Evolutionary conservation across 2,797 vertebrate species (phyloP).

Genomic region (Chrosomus eos): DNA sequence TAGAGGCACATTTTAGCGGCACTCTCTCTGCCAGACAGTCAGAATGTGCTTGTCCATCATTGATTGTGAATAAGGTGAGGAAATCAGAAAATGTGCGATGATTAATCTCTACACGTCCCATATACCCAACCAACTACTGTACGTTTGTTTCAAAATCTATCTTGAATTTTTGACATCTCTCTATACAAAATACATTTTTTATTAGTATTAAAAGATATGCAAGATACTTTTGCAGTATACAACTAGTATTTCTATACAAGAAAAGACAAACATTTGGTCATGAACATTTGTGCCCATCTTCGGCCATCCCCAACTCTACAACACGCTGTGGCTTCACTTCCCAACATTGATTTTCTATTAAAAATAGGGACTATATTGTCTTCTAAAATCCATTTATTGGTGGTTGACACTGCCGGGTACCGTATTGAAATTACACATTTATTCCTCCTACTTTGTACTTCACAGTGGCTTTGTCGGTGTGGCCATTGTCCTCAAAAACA

Average conservation of each 20-base stretch:
- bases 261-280: background rate
- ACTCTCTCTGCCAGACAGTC: background rate
- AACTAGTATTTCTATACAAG: background rate
- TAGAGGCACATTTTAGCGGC: background rate
- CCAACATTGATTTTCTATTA: background rate
- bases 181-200: background rate
- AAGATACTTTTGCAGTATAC: background rate
- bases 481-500: background rate
- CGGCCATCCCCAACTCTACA: background rate
- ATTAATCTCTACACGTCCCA: background rate
- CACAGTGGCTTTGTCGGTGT: background rate
- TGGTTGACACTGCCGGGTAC: background rate
- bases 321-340: background rate
- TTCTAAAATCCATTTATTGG: slow-evolving; percentile 18
- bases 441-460: slow-evolving; percentile 1
- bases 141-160: background rate
- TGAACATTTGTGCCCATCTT: background rate
- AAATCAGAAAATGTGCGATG: background rate
- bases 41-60: background rate
- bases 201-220: background rate
- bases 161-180: background rate
- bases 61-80: background rate
- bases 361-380: background rate
- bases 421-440: background rate
- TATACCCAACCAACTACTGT: background rate